Evolutionary conservation across 1,140 invertebrate species (phyloP), one percentile per base, ranked within the genome.

Genomic region (Hestina assimilis): DNA sequence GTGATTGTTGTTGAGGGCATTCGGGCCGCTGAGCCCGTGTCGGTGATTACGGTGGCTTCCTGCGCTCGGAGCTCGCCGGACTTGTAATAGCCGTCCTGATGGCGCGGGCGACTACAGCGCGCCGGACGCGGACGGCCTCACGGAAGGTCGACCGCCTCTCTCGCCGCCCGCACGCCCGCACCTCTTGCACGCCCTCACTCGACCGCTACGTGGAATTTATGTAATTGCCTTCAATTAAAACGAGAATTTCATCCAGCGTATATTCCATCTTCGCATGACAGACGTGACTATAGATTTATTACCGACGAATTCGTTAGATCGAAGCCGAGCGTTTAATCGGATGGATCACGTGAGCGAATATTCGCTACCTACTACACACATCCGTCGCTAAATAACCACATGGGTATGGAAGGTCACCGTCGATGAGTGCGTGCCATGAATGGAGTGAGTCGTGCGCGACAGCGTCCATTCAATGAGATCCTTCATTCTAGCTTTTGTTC

Each of bases 171-270:
- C 59, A 42, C 67, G 55, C 48, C 60, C 55, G 52, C 55, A 40
- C 59, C 57, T 52, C 58, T 54, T 56, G 54, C 70, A 47, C 65
- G 59, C 75, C 59, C 60, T 54, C 67, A 48, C 48, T 52, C 71
- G 66, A 75, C 75, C 76, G 83, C 77, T 83, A 83, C 79, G 79
- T 81, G 80, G 82, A 84, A 87, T 85, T 83, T 75, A 79, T 84
- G 64, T 87, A 87, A 87, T 85, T 84, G 80, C 69, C 72, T 82
- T 79, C 80, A 87, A 84, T 85, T 87, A 83, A 83, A 84, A 84
- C 67, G 75, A 83, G 76, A 84, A 74, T 63, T 69, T 69, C 68
- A 76, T 78, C 76, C 65, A 72, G 51, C 63, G 68, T 63, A 71
- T 67, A 52, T 60, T 74, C 53, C 63, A 71, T 71, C 73, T 72